Base-by-base conservation (phyloP, 2,888 invertebrate species). In the Melolontha melolontha region DNA sequence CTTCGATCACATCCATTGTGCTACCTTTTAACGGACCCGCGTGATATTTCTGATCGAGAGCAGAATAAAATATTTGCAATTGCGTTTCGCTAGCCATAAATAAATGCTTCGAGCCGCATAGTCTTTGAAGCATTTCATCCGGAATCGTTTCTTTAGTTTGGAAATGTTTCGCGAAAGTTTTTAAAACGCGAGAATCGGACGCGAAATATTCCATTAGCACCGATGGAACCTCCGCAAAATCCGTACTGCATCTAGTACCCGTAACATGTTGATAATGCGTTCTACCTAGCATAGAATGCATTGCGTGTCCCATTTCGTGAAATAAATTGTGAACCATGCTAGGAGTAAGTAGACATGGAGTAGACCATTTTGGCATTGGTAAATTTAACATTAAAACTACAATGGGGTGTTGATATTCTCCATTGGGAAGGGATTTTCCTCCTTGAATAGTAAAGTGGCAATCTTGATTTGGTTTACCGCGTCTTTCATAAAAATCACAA, bases 191-290 rank as follows among this genome's bases (percentile, higher is more conserved):
- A 0, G 93, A 92, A 85, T 97, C 96, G 64, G 90, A 89, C 8
- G 96, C 94, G 87, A 98, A 99, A 84, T 95, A 96, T 85, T 99
- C 99, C 97, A 98, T 97, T 14, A 99, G 87, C 69, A 98, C 93
- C n/a, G 97, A 97, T 6, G 99, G 99, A 47, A 99, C 95, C 87
- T 99, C 99, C 1, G 99, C 98, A 80, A 99, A 94, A 86, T 99
- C 99, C 4, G 98, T 98, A 72, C 95, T 90, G 81, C 98, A 98
- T 66, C 99, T 87, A 0, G 99, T 99, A 69, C 98, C 98, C 2
- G 97, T 93, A 50, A 98, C 96, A 84, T 99, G 98, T 84, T 99
- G 99, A 68, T 74, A 75, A 39, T 59, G 41, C 0, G 98, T 97
- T 71, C 97, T 88, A 1, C 96, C 99, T 74, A 99, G 84, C 97